These are phyloP conservation scores for Mustelus asterias DNA, from an alignment of 2,113 vertebrate species.

Conservation along the genomic window DNA sequence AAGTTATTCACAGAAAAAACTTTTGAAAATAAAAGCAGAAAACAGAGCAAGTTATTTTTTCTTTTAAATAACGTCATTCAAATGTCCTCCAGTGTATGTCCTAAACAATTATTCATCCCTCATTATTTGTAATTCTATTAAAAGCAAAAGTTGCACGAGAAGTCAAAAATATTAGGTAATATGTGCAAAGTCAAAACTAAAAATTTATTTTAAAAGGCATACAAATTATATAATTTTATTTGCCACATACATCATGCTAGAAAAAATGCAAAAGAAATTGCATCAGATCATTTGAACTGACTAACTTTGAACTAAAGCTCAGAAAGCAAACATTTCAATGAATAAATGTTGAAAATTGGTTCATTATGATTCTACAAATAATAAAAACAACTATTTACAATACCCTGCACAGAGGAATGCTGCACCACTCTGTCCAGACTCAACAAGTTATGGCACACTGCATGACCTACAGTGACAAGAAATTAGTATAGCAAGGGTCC, in stretches of 20 bases:
- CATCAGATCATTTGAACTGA: not conserved
- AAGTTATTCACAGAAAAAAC: fast-evolving
- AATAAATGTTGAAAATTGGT: not conserved
- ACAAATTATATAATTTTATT: not conserved
- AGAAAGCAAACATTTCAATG: not conserved
- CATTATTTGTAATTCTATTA: not conserved
- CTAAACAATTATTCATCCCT: not conserved
- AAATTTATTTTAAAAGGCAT: not conserved
- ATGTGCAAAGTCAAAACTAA: too few relatives aligned
- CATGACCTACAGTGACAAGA: not conserved
- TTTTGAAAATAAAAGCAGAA: not conserved
- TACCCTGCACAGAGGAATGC: not conserved
- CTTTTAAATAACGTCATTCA: not conserved
- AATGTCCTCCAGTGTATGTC: not conserved
- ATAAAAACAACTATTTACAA: not conserved
- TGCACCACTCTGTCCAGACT: not conserved
- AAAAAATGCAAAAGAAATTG: not conserved
- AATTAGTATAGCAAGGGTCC: not conserved
- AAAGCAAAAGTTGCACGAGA: not conserved
- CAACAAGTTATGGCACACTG: not conserved
- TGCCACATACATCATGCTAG: not conserved
- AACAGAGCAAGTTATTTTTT: not conserved
- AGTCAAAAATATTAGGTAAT: too few relatives aligned
- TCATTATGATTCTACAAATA: not conserved
- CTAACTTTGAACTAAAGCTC: not conserved